These are phyloP conservation scores for Agrochola macilenta DNA, from an alignment of 2,888 invertebrate genomes.

Conservation along the genomic window DNA sequence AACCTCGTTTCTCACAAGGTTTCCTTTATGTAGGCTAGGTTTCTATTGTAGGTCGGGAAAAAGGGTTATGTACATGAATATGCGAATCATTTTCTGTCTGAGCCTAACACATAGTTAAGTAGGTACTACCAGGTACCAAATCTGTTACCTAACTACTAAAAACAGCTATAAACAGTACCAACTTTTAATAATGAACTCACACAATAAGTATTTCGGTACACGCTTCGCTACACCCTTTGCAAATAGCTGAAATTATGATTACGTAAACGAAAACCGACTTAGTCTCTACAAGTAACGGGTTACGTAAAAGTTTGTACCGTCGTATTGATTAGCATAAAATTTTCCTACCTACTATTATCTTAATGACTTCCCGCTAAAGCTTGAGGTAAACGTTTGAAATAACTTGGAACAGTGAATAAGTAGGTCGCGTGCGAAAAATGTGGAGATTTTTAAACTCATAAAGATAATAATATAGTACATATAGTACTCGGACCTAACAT, in stretches of 20 bases:
- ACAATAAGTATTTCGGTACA: constrained; percentile 22
- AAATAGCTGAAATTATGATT: constrained; percentile 47
- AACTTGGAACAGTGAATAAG: constrained; percentile 37
- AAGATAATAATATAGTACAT: too few relatives aligned
- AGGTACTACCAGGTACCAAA: neutral
- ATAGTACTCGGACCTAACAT: too few relatives aligned
- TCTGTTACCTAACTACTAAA: neutral
- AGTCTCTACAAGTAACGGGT: constrained; percentile 44
- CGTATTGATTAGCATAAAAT: constrained; percentile 65
- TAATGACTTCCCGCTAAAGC: constrained; percentile 53
- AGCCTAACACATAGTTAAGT: neutral
- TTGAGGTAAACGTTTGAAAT: constrained; percentile 51
- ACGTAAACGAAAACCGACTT: constrained; percentile 49
- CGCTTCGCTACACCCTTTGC: constrained; percentile 23
- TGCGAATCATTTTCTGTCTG: constrained; percentile 26
- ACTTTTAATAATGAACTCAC: constrained; percentile 11
- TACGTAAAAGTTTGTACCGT: constrained; percentile 56
- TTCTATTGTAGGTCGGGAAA: neutral
- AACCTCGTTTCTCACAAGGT: neutral
- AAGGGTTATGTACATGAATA: neutral
- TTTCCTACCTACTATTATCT: constrained; percentile 62
- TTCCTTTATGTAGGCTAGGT: neutral
- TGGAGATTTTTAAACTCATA: neutral
- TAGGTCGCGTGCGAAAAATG: constrained; percentile 32
- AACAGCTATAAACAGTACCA: neutral